Percentiles rank a stretch among this genome's conserved stretches.
Conservation (phyloP, 2,113 vertebrate genomes). For the Chionis minor region DNA sequence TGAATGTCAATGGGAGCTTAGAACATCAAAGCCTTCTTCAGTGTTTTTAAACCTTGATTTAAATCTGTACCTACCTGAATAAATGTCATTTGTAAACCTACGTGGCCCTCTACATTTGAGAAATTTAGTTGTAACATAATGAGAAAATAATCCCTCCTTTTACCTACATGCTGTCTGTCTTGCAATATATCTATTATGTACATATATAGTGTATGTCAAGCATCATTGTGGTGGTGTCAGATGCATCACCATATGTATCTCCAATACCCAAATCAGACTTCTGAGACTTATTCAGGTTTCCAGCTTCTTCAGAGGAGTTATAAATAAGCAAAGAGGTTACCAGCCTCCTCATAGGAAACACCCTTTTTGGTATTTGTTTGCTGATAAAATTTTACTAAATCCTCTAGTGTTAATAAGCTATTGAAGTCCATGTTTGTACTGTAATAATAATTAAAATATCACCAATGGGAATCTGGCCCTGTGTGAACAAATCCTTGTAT, state of each 20-base stretch:
- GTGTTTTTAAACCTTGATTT: background rate
- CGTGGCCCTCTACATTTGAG: background rate
- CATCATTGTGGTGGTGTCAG: background rate
- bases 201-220: background rate
- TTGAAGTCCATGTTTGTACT: background rate
- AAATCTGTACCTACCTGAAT: background rate
- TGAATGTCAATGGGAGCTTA: background rate
- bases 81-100: background rate
- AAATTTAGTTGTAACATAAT: background rate
- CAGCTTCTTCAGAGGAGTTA: background rate
- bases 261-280: background rate
- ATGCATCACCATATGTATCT: background rate
- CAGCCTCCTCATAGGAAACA: background rate
- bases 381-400: background rate
- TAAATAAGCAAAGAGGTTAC: background rate
- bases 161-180: background rate
- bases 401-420: background rate
- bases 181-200: background rate
- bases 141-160: background rate
- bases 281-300: background rate
- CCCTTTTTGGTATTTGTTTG: background rate
- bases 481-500: conserved; percentile 13
- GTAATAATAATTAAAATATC: conserved; percentile 22
- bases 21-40: background rate
- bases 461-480: background rate